Evolutionary conservation across 2,113 vertebrate species (phyloP), one percentile per base, ranked within the genome.

Genomic region (Dryoscopus gambensis): DNA sequence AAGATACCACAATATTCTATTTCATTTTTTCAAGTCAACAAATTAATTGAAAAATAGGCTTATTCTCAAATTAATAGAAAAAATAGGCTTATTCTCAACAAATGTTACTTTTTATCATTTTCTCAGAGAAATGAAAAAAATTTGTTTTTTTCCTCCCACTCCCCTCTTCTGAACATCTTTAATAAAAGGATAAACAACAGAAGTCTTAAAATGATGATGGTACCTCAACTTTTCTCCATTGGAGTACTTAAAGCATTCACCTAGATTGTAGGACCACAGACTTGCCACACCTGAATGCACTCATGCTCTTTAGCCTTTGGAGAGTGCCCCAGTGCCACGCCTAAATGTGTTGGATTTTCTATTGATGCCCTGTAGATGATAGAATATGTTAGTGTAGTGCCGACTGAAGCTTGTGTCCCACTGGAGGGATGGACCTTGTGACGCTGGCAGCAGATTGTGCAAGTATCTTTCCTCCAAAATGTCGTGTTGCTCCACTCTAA

Each of bases 141-240:
- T 13, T 3, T 4, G 0, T 0, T 35, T 52, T 71, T 49, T 35
- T 23, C 4, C 9, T 37, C 5, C 31, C 5, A 7, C 3, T 57
- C 6, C 25, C 11, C 1, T 7, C 28, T 68, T 73, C 37, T 53
- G 3, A 63, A 15, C 33, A 68, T 40, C 13, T 80, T 60, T 40
- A 40, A 40, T 33, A 50, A 68, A 68, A 50, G 4, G 22, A 25
- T 55, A 84, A 71, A 31, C n/a, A 63, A 15, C 33, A 25, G 20
- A 63, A 76, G 18, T 17, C 37, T 67, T 65, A 56, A 87, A 65
- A 75, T 57, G 3, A 22, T 42, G 16, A 13, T 75, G 23, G 2
- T 37, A 39, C 10, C 13, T 75, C 62, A 56, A 1, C 44, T 68
- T 84, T 68, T 87, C 35, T 63, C 21, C 14, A 5, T 4, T 47